phyloP scores from a whole-genome alignment of 2,888 invertebrate genomes.

The Pyrrhosoma nymphula region DNA sequence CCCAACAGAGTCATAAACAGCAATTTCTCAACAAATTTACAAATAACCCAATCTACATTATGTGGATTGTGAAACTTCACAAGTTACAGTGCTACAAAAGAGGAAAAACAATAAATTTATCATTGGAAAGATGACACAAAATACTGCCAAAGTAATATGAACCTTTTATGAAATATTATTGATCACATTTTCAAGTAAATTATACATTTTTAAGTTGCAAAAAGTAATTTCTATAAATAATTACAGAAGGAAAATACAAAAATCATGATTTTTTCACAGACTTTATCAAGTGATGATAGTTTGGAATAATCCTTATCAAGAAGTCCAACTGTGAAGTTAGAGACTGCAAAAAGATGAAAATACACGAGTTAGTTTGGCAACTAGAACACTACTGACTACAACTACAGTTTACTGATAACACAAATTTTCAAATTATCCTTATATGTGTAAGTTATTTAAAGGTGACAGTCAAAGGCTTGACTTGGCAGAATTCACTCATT shows the following conservation, averaged over 20 bases:
- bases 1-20: too few species aligned
- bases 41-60: too few species aligned
- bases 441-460: background rate
- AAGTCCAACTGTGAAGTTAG: constrained; percentile 58
- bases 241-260: background rate
- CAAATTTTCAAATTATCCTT: background rate
- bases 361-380: background rate
- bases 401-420: background rate
- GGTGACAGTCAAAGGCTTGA: too few species aligned
- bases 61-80: too few species aligned
- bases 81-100: too few species aligned
- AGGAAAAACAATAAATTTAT: too few species aligned
- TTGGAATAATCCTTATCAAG: constrained; percentile 53
- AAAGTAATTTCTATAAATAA: background rate
- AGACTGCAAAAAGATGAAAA: constrained; percentile 44
- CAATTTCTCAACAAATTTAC: too few species aligned
- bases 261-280: constrained; percentile 24
- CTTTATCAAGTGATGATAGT: constrained; percentile 55
- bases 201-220: background rate
- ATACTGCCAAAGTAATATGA: background rate
- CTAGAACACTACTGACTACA: background rate
- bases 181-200: background rate
- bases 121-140: too few species aligned
- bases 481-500: too few species aligned
- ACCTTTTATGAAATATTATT: background rate